Percentiles rank a stretch among this genome's conserved stretches.
phyloP scores from a whole-genome alignment of 2,797 vertebrate species.

The Petrocephalus schoutedeni region DNA sequence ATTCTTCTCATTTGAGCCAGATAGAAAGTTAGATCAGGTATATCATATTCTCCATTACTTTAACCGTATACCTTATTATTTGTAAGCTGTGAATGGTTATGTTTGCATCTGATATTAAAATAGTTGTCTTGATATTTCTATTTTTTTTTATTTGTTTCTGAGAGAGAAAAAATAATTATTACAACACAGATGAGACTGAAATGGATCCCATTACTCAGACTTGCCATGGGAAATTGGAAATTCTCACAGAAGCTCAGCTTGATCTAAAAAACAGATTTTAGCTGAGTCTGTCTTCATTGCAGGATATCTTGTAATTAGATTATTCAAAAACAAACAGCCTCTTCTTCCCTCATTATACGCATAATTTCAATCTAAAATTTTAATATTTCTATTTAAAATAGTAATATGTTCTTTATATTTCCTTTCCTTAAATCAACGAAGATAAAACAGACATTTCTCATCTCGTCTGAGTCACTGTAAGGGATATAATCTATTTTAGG shows the following conservation, averaged over 20 bases:
- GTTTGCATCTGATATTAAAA: not conserved
- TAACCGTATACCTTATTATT: not conserved
- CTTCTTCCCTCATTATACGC: not conserved
- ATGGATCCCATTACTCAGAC: not conserved
- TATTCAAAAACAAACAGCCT: not conserved
- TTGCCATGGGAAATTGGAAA: not conserved
- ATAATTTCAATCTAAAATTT: not conserved
- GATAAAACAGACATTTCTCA: not conserved
- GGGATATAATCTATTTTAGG: not conserved
- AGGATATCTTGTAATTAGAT: not conserved
- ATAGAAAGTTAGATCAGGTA: not conserved
- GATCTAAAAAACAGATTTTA: not conserved
- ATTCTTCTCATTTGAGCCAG: not conserved
- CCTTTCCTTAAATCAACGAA: not conserved
- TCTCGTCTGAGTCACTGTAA: not conserved
- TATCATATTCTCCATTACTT: not conserved
- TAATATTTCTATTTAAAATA: not conserved
- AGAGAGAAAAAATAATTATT: not conserved
- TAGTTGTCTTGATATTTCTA: not conserved
- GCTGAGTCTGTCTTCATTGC: not conserved
- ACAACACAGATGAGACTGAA: not conserved
- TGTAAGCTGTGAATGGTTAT: not conserved
- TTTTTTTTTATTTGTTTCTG: not conserved
- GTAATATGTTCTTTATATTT: not conserved
- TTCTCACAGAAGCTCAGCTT: not conserved